A percentile compares a stretch with the other conserved stretches of the same genome.
These are phyloP conservation scores for Balaeniceps rex DNA, from an alignment of 2,113 vertebrate genomes.

Conservation along the genomic window DNA sequence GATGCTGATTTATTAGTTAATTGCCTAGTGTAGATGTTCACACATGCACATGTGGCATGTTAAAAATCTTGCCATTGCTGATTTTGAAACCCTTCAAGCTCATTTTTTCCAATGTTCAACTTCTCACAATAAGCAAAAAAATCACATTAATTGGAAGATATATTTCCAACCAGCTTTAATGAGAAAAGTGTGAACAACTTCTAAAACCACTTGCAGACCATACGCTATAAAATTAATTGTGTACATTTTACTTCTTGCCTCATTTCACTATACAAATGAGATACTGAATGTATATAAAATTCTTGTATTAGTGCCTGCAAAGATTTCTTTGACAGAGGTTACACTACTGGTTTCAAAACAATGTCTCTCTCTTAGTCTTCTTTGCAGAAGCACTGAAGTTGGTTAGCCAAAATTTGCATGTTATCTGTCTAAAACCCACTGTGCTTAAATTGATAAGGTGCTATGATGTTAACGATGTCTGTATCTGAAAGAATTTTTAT, in stretches of 20 bases:
- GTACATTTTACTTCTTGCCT: neutral
- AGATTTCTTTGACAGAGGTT: neutral
- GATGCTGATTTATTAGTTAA: slow-evolving; percentile 43
- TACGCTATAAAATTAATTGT: neutral
- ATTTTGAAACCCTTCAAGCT: neutral
- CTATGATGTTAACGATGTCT: neutral
- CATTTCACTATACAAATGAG: neutral
- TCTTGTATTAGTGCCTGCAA: neutral
- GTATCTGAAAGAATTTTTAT: neutral
- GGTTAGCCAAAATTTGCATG: neutral
- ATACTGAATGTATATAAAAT: neutral
- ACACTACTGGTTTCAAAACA: neutral
- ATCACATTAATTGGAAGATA: neutral
- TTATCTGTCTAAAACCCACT: neutral
- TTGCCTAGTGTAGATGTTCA: slow-evolving; percentile 24
- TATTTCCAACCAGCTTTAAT: neutral
- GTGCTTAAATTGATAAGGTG: neutral
- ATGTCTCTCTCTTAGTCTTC: neutral
- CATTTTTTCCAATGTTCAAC: neutral
- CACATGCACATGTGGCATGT: neutral
- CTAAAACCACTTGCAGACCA: neutral
- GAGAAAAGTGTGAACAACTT: neutral
- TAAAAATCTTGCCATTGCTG: neutral
- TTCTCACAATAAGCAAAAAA: neutral
- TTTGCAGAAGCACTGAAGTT: neutral